Base-by-base conservation (phyloP, 2,888 invertebrate genomes). In the Malthinus seriepunctatus region DNA sequence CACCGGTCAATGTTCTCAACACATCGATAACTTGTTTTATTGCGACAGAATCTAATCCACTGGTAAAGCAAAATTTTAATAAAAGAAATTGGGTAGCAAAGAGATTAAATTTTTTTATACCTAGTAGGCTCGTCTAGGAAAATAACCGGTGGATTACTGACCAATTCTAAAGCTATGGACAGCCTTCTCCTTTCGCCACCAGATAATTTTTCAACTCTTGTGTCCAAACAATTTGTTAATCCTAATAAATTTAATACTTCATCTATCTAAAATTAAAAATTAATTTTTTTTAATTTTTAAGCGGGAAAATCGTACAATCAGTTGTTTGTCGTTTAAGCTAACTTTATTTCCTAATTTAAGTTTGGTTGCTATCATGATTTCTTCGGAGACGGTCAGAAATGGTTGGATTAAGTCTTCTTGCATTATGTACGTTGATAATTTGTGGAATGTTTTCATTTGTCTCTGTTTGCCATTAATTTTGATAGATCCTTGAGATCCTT, bases 91-190 rank as follows among this genome's bases (percentile, higher is more conserved):
- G 37, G 10, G n/a, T 10, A 55, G 15, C 32, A 35, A 11, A 35
- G 23, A 23, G 3, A 5, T 23, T 23, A 23, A 23, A 35, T 51
- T 51, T 64, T 11, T 1, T 32, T 39, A 83, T 76, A 90, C 91
- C 89, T 89, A 2, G 91, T 91, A 14, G 91, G 91, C 75, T 91
- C 91, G 75, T 91, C 91, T 67, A 91, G 79, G 75, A 91, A 91
- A 76, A 91, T 88, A 35, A 91, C 84, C 0, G 91, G 90, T 8
- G 91, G 92, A 75, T 92, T 92, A 78, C 89, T 91, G 64, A 92
- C 89, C 53, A 92, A 80, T 75, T 92, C 92, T 64, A 90, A 74
- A 0, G 90, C 91, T 3, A 92, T 85, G 0, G 89, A 86, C 3
- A 92, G 82, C 9, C 92, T 81, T 73, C 91, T 91, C 47, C 86